These are phyloP conservation scores for Anthrax anthrax DNA, from an alignment of 2,888 invertebrate genomes.

Conservation along the genomic window DNA sequence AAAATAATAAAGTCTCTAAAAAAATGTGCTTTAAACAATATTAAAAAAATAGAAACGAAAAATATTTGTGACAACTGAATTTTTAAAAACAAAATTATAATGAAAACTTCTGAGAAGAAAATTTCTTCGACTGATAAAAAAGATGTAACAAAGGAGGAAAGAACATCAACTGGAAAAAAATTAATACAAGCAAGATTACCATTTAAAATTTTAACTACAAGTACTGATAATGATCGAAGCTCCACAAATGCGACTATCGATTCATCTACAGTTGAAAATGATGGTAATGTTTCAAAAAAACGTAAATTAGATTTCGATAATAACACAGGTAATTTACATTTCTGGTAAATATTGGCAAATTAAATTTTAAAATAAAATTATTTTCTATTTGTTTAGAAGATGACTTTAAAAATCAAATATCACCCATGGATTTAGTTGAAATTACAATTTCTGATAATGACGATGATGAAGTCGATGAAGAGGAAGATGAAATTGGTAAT, in stretches of 20 bases:
- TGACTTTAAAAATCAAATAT: no score
- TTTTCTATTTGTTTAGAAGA: no score
- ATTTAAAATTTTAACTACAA: conserved; percentile 38
- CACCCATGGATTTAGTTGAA: neutral
- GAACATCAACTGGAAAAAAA: conserved; percentile 34
- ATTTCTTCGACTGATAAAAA: neutral
- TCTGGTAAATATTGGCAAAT: no score
- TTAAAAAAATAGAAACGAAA: no score
- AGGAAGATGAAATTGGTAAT: neutral
- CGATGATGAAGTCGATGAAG: neutral
- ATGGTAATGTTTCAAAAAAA: conserved; percentile 18
- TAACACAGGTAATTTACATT: neutral
- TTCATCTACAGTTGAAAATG: neutral
- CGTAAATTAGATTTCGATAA: conserved; percentile 24
- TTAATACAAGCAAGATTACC: conserved; percentile 47
- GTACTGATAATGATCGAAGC: conserved; percentile 10
- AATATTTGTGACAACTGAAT: no score
- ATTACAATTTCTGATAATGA: conserved; percentile 5
- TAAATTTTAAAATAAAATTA: no score
- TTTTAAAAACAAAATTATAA: no score
- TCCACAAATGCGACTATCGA: neutral
- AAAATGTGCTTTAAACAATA: no score
- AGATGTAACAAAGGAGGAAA: neutral
- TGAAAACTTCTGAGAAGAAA: no score
- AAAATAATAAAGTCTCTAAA: no score